Evolutionary conservation across 1,140 invertebrate species (phyloP), one percentile per base, ranked within the genome.

Genomic region (Euwallacea fornicatus): DNA sequence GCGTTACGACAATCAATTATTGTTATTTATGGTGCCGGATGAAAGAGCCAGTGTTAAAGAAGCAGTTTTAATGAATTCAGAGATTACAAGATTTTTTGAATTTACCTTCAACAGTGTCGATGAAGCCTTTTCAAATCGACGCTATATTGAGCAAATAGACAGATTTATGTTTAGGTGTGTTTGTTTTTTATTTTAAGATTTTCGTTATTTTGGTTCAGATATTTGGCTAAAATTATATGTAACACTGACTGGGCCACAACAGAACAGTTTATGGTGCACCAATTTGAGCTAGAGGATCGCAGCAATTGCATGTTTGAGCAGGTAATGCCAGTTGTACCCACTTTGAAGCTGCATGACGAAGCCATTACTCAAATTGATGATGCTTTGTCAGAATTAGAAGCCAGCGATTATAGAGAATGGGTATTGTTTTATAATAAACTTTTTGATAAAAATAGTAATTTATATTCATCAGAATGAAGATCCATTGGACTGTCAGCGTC

Each of bases 341-440:
- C 82, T 58, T 81, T 92, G 47, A 84, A 86, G n/a, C 78, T 93
- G 58, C 90, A 91, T 2, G 86, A 88, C 77, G 91, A 92, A 75
- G 89, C 90, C 8, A 87, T 89, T 76, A 84, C 92, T 73, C 89
- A 92, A 80, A 87, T 93, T 63, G 91, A 93, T 77, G 90, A 92
- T 81, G 90, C 90, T 6, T 81, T 93, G 6, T 91, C 88, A 76
- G 91, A 93, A 81, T 85, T 93, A 79, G 91, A 92, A 82, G 89
- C 92, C 13, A 91, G 91, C 83, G 91, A 93, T 82, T 92, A 93
- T 81, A 83, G 89, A 76, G 90, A 92, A 81, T 92, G 90, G 90
- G 89, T 90, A 83, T 74, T 79, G 66, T 42, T 8, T 42, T 61
- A 7, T 10, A 33, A 7, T 44, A 42, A 42, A 47, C n/a, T n/a